Conservation (phyloP, 2,797 vertebrate species). For the Enteromius treurensis region DNA sequence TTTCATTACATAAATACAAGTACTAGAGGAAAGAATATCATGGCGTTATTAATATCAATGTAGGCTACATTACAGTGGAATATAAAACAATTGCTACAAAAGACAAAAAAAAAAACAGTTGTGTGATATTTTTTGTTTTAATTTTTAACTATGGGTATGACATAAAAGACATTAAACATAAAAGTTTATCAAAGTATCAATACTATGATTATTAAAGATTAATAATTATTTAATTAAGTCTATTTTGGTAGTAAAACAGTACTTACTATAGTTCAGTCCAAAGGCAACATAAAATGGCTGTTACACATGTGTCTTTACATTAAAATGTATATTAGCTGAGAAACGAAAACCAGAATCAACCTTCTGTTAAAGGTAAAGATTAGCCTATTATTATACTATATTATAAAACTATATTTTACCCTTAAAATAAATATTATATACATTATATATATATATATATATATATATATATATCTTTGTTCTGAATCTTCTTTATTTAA, state of each 20-base stretch:
- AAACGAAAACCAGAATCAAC: background rate
- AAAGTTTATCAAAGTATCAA: background rate
- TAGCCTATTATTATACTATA: background rate
- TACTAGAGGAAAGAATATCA: background rate
- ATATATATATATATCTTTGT: too few species aligned
- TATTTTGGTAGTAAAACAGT: background rate
- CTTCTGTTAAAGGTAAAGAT: background rate
- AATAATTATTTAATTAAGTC: background rate
- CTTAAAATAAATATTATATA: background rate
- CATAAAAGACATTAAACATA: background rate
- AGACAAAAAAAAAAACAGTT: background rate
- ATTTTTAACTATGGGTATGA: background rate
- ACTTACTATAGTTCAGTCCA: background rate
- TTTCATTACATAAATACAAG: background rate
- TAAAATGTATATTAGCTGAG: conserved; percentile 3
- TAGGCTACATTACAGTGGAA: background rate
- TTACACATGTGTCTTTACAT: background rate
- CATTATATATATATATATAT: too few species aligned
- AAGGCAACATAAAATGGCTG: conserved; percentile 32
- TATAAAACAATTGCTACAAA: background rate
- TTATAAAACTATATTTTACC: conserved; percentile 12
- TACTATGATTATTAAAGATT: background rate
- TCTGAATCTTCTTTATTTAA: background rate
- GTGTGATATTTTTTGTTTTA: background rate
- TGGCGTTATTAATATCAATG: background rate